Conservation (phyloP, 2,888 invertebrate genomes). For the Drosophila infuscata region DNA sequence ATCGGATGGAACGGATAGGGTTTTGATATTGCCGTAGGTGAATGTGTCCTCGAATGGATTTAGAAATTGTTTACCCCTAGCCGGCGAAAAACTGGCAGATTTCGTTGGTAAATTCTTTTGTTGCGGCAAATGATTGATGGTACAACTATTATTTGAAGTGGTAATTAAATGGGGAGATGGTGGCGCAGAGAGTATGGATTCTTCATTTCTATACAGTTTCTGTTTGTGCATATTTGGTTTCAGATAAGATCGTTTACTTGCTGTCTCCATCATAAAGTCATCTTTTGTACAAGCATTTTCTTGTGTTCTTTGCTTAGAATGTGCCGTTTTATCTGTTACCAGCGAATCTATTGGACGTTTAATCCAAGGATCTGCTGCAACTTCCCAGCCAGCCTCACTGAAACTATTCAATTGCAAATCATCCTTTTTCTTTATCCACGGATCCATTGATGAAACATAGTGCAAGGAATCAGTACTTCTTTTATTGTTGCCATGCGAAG, state of each 20-base stretch:
- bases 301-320: conserved; percentile 22
- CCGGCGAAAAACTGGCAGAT: conserved; percentile 75
- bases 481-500: conserved; percentile 74
- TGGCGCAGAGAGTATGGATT: conserved; percentile 75
- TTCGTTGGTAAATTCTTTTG: conserved; percentile 49
- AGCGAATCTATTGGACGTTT: conserved; percentile 60
- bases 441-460: conserved; percentile 82
- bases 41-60: conserved; percentile 56
- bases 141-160: conserved; percentile 60
- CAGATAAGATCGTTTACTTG: conserved; percentile 33
- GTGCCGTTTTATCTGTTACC: conserved; percentile 2
- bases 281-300: conserved; percentile 68
- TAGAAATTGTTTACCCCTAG: conserved; percentile 57
- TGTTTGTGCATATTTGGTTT: conserved; percentile 74
- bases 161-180: conserved; percentile 76
- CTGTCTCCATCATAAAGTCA: conserved; percentile 48
- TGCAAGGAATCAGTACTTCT: conserved; percentile 83
- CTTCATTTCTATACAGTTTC: conserved; percentile 58
- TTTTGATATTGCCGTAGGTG: conserved; percentile 21
- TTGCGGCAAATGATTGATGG: conserved; percentile 47
- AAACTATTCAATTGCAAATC: conserved; percentile 46
- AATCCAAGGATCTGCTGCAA: conserved; percentile 80
- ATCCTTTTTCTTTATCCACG: conserved; percentile 84
- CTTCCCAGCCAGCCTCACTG: conserved; percentile 27
- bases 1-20: conserved; percentile 27